These are phyloP conservation scores for pig (Sus scrofa) DNA, from an alignment of 2,113 vertebrate species.

Conservation along the genomic window T2T-Sscrofa CM000814.6:63634501-63635000, in stretches of 20 bases:
- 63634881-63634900: neutral
- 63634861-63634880: neutral
- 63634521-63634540: too few species aligned
- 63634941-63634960: neutral
- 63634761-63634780: neutral
- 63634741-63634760: neutral
- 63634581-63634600: too few species aligned
- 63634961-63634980: neutral
- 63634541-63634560: too few species aligned
- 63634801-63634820: neutral
- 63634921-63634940: too few species aligned
- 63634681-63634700: neutral
- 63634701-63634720: neutral
- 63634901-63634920: neutral
- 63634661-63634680: neutral
- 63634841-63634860: neutral
- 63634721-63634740: neutral
- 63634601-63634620: neutral
- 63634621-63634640: neutral
- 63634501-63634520: too few species aligned
- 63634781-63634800: neutral
- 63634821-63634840: neutral
- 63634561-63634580: too few species aligned
- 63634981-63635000: too few species aligned
- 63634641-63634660: neutral